phyloP scores from a whole-genome alignment of 1,140 invertebrate genomes.

The Probaryconus sp. region DNA sequence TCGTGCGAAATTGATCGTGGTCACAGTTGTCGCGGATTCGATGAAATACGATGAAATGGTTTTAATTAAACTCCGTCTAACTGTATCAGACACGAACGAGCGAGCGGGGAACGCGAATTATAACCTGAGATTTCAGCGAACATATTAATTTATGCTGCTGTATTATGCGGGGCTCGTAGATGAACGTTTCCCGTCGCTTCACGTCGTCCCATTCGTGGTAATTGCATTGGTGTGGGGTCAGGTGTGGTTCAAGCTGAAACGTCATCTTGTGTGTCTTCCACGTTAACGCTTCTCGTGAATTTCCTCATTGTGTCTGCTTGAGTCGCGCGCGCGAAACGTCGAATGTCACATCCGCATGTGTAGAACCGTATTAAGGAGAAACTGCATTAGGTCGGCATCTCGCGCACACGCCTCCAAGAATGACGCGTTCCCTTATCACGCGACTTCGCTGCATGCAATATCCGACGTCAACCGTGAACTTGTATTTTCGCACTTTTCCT shows the following conservation, averaged over 20 bases:
- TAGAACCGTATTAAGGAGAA: constrained; percentile 42
- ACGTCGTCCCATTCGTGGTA: constrained; percentile 55
- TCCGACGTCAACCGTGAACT: constrained; percentile 20
- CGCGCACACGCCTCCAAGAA: constrained; percentile 18
- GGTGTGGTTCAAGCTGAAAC: constrained; percentile 46
- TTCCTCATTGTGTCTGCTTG: constrained; percentile 25
- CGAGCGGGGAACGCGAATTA: constrained; percentile 58
- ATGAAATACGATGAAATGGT: constrained; percentile 73
- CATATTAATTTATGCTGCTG: constrained; percentile 76
- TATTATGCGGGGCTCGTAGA: constrained; percentile 72
- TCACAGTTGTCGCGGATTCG: constrained; percentile 59
- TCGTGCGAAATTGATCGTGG: constrained; percentile 49
- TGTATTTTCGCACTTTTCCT: constrained; percentile 16
- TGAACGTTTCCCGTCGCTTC: constrained; percentile 64
- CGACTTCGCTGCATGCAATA: constrained; percentile 20
- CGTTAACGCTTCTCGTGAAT: constrained; percentile 40
- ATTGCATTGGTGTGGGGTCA: constrained; percentile 62
- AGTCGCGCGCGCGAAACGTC: constrained; percentile 35
- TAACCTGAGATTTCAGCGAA: constrained; percentile 70
- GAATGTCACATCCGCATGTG: constrained; percentile 34
- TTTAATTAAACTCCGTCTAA: constrained; percentile 78
- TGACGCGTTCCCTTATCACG: constrained; percentile 38
- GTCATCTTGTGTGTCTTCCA: constrained; percentile 60
- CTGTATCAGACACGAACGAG: constrained; percentile 69
- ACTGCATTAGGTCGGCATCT: constrained; percentile 52